Evolutionary conservation across 2,797 vertebrate genomes (phyloP), one percentile per base, ranked within the genome.

Genomic region (Scleropages formosus): DNA sequence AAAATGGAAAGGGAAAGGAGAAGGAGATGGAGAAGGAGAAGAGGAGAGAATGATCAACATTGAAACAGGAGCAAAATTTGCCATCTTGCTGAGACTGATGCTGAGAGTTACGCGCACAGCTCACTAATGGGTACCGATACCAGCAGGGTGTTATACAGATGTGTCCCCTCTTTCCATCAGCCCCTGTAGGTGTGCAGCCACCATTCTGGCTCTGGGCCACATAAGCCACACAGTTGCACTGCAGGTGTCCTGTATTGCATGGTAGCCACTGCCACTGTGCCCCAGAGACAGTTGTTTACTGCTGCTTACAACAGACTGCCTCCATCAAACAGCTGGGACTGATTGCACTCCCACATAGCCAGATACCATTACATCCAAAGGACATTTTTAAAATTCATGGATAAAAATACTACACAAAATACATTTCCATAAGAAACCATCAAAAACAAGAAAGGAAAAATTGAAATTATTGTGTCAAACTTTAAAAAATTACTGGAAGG

Each of bases 211-310:
- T 27, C 16, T 56, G 0, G 53, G 70, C 53, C 9, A n/a, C 27
- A 16, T 18, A 31, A 44, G 18, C 53, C 26, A 0, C 69, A 2
- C 51, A 15, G 27, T 27, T 11, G 31, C 26, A 20, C 70, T n/a
- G 31, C 31, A 58, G 56, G 53, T 58, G n/a, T n/a, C 7, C 6
- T 16, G 22, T 61, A 10, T 27, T 26, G 44, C 27, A 22, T 39
- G 22, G 16, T 72, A 44, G 70, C 53, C n/a, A 11, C 24, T 44
- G 31, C 72, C 20, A 59, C 70, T 44, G 26, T 72, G 56, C 53
- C 70, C 70, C 31, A 16, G 56, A 27, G 56, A 22, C n/a, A 1
- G 27, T n/a, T 13, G 16, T 1, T 12, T 26, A 2, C 20, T 4
- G 56, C 70, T n/a, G 56, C 60, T 72, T 59, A 60, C 70, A 31